These are phyloP conservation scores for Tychaedon coryphoeus DNA, from an alignment of 2,113 vertebrate genomes.

Conservation along the genomic window DNA sequence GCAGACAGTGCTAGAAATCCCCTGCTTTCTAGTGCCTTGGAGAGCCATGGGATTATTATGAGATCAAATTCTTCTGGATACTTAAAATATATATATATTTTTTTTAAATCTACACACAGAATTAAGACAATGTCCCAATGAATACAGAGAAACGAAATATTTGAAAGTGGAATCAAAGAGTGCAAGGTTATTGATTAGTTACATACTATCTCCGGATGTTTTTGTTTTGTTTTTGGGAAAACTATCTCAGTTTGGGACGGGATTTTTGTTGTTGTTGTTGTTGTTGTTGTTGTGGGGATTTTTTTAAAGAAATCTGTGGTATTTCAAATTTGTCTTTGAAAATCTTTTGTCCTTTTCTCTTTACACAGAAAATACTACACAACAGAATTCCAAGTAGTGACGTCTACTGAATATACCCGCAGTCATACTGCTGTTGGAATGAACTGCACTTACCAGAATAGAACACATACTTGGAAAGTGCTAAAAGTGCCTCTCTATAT, in stretches of 20 bases:
- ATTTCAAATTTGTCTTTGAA: background rate
- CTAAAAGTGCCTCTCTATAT: background rate
- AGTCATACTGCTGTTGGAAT: background rate
- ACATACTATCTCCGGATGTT: background rate
- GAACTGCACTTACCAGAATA: background rate
- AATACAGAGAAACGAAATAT: background rate
- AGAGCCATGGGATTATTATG: background rate
- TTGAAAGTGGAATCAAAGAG: background rate
- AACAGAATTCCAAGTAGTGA: background rate
- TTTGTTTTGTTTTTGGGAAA: background rate
- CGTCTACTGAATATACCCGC: rapidly evolving
- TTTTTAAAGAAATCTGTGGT: background rate
- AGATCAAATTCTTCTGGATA: background rate
- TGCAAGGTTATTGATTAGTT: background rate
- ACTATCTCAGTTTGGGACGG: background rate
- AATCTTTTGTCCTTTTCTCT: background rate
- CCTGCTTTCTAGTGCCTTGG: background rate
- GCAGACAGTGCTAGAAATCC: background rate
- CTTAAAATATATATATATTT: background rate
- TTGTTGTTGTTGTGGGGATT: background rate
- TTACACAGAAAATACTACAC: background rate
- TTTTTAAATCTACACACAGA: background rate
- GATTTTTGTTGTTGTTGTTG: background rate
- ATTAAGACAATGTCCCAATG: background rate
- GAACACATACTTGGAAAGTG: background rate